Base-by-base conservation (phyloP, 2,797 vertebrate species). In the Manis pentadactyla region DNA sequence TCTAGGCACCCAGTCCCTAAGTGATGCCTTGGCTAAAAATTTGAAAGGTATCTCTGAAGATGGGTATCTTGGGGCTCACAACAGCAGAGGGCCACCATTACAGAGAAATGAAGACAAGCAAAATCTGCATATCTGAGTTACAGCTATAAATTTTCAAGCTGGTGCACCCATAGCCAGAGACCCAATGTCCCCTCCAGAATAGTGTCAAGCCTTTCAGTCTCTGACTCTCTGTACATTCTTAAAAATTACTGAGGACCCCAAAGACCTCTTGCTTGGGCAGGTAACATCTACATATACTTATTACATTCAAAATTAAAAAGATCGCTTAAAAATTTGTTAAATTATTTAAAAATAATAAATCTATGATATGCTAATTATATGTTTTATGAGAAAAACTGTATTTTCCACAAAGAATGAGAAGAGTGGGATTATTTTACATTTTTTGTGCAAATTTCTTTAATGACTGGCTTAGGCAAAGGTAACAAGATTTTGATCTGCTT, bases 291-390 rank as follows among this genome's bases (percentile, higher is more conserved):
- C 31, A 37, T 46, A 71, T 3, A 59, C 39, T 79, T 74, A 88
- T n/a, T 71, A 85, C 66, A 75, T 71, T 95, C 31, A n/a, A 68
- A 91, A 81, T 91, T 42, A 75, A 91, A 88, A 81, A 57, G 53
- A 75, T 66, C 59, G 85, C 68, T 79, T 84, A 88, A 79, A 87
- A 88, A 29, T 57, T 42, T 73, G 17, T 51, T 87, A 83, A 71
- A 61, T 79, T 5, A 92, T 63, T 68, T 92, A 87, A 75, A 46
- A 90, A 69, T 5, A 64, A 79, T 51, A 51, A 51, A 53, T 21
- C 14, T 18, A 49, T 68, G 39, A 61, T 55, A 14, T 66, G 3
- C 29, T 37, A 89, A 94, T n/a, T n/a, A n/a, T n/a, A n/a, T n/a
- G 13, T 66, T 51, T 66, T 88, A 34, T 82, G 29, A 69, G 63